A percentile compares a stretch with the other conserved stretches of the same genome.
These are phyloP conservation scores for Bradypus variegatus DNA, from an alignment of 2,797 vertebrate genomes.

Conservation along the genomic window DNA sequence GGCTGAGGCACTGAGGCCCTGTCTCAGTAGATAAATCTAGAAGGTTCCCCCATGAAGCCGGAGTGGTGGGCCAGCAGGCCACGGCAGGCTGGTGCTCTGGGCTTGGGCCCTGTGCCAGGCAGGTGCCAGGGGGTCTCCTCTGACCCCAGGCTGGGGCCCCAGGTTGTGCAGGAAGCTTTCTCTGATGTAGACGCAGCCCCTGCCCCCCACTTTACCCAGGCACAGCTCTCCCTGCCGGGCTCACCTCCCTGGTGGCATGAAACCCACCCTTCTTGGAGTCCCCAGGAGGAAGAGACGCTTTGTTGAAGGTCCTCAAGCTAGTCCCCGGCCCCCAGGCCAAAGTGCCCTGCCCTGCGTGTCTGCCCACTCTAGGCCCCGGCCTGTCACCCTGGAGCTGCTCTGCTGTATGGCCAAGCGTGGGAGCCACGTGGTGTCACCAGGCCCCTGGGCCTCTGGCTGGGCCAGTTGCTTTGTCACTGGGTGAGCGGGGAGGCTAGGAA, in stretches of 20 bases:
- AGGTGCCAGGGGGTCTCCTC: neutral
- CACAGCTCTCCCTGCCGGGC: accelerated
- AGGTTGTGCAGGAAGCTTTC: accelerated
- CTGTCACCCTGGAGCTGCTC: neutral
- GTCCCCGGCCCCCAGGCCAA: neutral
- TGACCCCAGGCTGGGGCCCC: neutral
- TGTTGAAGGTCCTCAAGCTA: too few relatives aligned
- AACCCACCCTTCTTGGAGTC: neutral
- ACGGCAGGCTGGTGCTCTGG: neutral
- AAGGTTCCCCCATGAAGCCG: neutral
- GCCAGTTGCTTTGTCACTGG: neutral
- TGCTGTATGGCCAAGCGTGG: too few relatives aligned
- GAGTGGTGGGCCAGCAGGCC: accelerated
- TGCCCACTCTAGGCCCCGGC: neutral
- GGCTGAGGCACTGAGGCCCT: accelerated
- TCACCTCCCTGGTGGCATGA: accelerated
- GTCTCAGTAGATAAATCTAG: neutral
- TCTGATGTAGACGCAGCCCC: accelerated
- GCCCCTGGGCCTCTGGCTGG: neutral
- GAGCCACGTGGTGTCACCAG: neutral
- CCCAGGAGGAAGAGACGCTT: neutral
- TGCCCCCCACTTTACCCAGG: neutral
- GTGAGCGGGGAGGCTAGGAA: slow-evolving; percentile 1
- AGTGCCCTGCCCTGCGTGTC: neutral
- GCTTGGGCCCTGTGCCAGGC: accelerated